Evolutionary conservation across 2,888 invertebrate genomes (phyloP).

Genomic region (Mactromeris polynyma): DNA sequence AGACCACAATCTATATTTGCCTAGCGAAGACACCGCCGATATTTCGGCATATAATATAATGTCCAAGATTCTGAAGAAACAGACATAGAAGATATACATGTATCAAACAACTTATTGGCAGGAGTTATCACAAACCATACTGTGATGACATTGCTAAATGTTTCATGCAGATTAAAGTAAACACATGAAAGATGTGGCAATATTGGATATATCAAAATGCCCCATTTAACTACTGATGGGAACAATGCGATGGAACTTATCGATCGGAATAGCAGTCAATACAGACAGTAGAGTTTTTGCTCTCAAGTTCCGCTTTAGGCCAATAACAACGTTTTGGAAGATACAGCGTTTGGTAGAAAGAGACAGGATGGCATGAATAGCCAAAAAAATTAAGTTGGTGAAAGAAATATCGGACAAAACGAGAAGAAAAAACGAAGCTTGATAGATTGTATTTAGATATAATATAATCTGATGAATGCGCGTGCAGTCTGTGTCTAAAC

Average conservation of each 20-base stretch:
- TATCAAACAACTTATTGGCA: background rate
- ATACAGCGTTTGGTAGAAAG: background rate
- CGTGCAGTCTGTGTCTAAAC: background rate
- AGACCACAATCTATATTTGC: too few species aligned
- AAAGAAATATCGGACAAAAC: background rate
- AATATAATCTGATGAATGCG: background rate
- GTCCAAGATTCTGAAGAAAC: background rate
- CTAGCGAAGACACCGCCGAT: too few species aligned
- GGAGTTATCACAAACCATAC: background rate
- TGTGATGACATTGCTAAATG: slow-evolving; percentile 1
- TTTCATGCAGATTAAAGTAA: background rate
- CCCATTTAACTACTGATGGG: slow-evolving; percentile 8
- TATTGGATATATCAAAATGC: slow-evolving; percentile 17
- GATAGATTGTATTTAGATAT: background rate
- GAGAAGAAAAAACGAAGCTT: background rate
- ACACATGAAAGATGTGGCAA: background rate
- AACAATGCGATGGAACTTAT: background rate
- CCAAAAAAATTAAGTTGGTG: background rate
- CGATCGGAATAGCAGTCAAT: background rate
- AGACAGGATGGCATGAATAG: background rate
- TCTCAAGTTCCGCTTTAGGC: slow-evolving; percentile 1
- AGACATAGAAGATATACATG: background rate
- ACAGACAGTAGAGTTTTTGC: slow-evolving; percentile 2
- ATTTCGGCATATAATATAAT: too few species aligned
- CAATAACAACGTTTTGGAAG: slow-evolving; percentile 8